Conservation (phyloP, 2,797 vertebrate genomes). For the Gymnopithys bicolor region DNA sequence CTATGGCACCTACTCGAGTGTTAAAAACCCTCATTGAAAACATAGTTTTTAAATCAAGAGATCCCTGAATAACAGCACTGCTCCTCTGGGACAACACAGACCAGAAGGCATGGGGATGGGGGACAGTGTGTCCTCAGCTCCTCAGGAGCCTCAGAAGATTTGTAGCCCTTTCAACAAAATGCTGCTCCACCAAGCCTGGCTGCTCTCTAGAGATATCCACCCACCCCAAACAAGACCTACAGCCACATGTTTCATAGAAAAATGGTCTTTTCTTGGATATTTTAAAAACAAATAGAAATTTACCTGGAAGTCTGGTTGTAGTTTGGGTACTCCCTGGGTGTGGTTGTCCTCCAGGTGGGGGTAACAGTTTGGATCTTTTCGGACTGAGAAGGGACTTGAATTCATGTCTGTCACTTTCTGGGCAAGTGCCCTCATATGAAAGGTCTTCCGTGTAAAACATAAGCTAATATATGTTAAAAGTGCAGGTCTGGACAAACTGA, state of each 20-base stretch:
- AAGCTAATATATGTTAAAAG: background rate
- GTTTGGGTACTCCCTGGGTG: background rate
- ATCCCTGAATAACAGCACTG: background rate
- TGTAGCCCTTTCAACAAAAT: background rate
- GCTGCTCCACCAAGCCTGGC: background rate
- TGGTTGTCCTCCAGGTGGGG: background rate
- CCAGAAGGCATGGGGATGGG: background rate
- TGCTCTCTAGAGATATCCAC: background rate
- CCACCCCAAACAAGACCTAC: background rate
- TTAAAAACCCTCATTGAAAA: background rate
- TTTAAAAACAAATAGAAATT: background rate
- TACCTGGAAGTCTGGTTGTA: background rate
- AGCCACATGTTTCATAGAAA: background rate
- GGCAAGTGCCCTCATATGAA: background rate
- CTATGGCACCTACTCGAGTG: background rate
- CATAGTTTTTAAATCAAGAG: background rate
- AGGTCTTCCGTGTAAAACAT: background rate
- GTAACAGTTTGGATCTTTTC: background rate
- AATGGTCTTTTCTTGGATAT: background rate
- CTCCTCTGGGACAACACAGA: background rate
- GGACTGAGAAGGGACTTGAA: background rate
- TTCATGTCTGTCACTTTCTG: background rate
- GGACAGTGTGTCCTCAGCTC: background rate
- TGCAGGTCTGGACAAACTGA: background rate
- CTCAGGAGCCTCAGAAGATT: background rate